These are phyloP conservation scores for Heterodera schachtii DNA, from an alignment of 1,140 invertebrate genomes.

Conservation along the genomic window DNA sequence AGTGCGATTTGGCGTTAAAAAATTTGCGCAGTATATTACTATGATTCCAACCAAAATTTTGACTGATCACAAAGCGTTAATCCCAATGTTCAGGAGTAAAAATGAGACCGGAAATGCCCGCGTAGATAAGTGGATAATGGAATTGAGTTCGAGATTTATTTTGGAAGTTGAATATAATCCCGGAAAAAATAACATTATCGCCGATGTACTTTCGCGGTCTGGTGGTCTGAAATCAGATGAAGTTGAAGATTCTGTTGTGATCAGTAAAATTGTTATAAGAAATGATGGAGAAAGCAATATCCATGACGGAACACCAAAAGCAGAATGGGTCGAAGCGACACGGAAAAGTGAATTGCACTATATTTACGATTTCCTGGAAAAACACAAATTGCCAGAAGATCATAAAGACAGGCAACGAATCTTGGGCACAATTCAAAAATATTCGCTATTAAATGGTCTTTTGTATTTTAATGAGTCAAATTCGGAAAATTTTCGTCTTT, in stretches of 20 bases:
- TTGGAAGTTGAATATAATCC: constrained; percentile 16
- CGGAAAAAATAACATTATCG: constrained; percentile 6
- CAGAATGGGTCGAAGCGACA: background rate
- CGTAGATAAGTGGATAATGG: constrained; percentile 5
- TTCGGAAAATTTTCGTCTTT: constrained; percentile 10
- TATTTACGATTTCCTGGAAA: too few relatives aligned
- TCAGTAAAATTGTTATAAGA: background rate
- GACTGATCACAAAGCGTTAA: constrained; percentile 11
- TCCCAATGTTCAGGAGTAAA: constrained; percentile 17
- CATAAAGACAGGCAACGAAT: too few relatives aligned
- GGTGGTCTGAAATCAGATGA: background rate
- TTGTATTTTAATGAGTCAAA: background rate
- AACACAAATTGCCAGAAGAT: too few relatives aligned
- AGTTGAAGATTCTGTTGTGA: background rate
- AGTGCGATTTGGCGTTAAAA: constrained; percentile 12
- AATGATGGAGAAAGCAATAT: background rate
- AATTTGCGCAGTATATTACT: constrained; percentile 14
- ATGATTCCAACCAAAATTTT: background rate
- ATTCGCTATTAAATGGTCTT: background rate
- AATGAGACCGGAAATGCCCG: constrained; percentile 17
- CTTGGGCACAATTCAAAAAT: background rate
- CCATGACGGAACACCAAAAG: background rate
- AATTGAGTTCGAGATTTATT: constrained; percentile 1
- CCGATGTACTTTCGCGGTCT: constrained; percentile 5
- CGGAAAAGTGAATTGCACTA: background rate